A percentile compares a stretch with the other conserved stretches of the same genome.
Conservation (phyloP, 2,113 vertebrate genomes). For the Peromyscus leucopus region DNA sequence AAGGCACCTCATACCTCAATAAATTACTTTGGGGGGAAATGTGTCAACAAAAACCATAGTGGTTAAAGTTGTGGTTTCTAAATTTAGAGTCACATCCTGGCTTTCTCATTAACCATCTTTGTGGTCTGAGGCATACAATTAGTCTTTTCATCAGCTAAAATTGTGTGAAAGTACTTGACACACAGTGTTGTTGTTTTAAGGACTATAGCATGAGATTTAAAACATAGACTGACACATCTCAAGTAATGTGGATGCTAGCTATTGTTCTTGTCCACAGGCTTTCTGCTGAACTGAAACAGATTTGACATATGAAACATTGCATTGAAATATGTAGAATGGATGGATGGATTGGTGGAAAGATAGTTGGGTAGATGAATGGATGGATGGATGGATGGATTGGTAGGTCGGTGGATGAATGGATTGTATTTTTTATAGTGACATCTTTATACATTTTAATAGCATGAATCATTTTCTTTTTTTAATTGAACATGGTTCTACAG, state of each 20-base stretch:
- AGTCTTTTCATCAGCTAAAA: not conserved
- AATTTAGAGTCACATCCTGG: constrained; percentile 7
- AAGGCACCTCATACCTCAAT: constrained; percentile 36
- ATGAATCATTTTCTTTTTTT: not conserved
- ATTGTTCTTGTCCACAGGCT: not conserved
- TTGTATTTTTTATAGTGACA: not conserved
- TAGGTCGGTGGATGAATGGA: too few relatives aligned
- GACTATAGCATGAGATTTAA: not conserved
- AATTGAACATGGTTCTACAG: not conserved
- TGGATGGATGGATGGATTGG: not conserved
- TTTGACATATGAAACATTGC: not conserved
- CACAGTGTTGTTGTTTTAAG: not conserved
- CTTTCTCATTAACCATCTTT: not conserved
- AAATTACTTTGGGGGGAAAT: not conserved
- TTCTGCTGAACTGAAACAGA: not conserved
- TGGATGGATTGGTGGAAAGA: too few relatives aligned
- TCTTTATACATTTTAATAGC: not conserved
- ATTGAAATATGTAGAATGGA: not conserved
- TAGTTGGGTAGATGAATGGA: too few relatives aligned
- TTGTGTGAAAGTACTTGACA: not conserved
- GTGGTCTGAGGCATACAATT: constrained; percentile 38
- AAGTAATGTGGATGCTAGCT: not conserved
- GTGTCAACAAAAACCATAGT: not conserved
- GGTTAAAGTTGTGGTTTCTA: constrained; percentile 31
- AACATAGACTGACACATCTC: not conserved